Base-by-base conservation (phyloP, 2,797 vertebrate genomes). In the Helostoma temminkii region DNA sequence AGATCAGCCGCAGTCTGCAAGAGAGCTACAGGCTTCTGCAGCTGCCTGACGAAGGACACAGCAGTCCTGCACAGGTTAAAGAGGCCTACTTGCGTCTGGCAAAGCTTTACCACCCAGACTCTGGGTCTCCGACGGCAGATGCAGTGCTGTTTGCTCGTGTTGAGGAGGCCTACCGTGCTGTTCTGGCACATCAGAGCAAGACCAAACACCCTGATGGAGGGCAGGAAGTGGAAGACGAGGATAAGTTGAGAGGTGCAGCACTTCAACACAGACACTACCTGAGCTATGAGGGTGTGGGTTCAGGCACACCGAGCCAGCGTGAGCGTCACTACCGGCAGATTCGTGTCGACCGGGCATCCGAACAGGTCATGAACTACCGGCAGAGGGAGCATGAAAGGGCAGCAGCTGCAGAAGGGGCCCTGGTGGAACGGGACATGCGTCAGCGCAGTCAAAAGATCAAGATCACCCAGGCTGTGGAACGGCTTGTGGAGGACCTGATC, bases 401-500 rank as follows among this genome's bases (percentile, higher is more conserved):
- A 0, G 78, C 91, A 0, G 80, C 81, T 0, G 80, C 93, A 2
- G 94, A 94, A 12, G 88, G 96, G 25, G 91, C 92, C 0, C 87
- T 96, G 86, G 85, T 86, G 50, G 93, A 93, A 36, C 89, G 93
- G 64, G 96, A 98, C 1, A 63, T 96, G 46, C 94, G 88, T n/a
- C 91, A 86, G 56, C 94, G 96, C 48, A 98, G 96, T 85, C 95
- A 87, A 41, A 94, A 96, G 73, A 93, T 94, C 78, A 96, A 97
- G 84, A 95, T 98, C 74, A 98, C 97, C 0, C 97, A 98, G 85
- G 96, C 97, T 0, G 93, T 99, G 37, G 98, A 99, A 21, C 93
- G 97, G 19, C 86, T 99, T 50, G 98, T 99, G 67, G 97, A 98
- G 85, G 98, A 99, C 79, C 95, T 98, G 66, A 99, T 99, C 86